A percentile compares a stretch with the other conserved stretches of the same genome.
phyloP scores from a whole-genome alignment of 2,888 invertebrate genomes.

The Lysandra coridon region DNA sequence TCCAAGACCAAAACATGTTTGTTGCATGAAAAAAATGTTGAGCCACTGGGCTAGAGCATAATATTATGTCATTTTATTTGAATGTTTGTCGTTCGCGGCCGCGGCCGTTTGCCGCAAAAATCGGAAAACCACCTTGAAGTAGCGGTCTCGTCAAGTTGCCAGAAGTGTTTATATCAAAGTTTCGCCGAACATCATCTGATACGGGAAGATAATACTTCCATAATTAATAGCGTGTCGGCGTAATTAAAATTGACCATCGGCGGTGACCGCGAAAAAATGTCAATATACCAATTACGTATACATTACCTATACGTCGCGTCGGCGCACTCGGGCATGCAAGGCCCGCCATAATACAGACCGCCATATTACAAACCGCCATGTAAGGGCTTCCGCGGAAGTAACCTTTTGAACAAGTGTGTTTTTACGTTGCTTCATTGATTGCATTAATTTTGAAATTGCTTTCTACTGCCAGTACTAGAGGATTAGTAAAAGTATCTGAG shows the following conservation, averaged over 20 bases:
- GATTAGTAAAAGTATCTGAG: too few species aligned
- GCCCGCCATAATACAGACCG: constrained; percentile 6
- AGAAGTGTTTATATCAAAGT: constrained; percentile 2
- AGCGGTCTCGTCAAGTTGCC: not conserved
- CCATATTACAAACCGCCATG: constrained; percentile 29
- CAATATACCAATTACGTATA: constrained; percentile 12
- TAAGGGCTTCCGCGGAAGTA: constrained; percentile 36
- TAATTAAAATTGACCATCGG: constrained; percentile 8
- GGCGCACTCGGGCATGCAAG: constrained; percentile 1
- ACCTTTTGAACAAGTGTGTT: constrained; percentile 28
- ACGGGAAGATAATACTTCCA: not conserved
- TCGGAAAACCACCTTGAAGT: too few species aligned
- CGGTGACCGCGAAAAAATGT: constrained; percentile 6
- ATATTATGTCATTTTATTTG: too few species aligned
- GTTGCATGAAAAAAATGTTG: too few species aligned
- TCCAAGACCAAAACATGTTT: too few species aligned
- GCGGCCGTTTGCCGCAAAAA: too few species aligned
- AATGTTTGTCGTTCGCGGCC: too few species aligned
- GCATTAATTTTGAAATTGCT: not conserved
- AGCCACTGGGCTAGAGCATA: too few species aligned
- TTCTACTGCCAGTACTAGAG: too few species aligned
- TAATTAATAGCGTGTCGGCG: not conserved
- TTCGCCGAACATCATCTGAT: not conserved
- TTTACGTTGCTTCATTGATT: not conserved
- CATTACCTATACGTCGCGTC: constrained; percentile 17